Evolutionary conservation across 2,113 vertebrate species (phyloP), one percentile per base, ranked within the genome.

Genomic region (Campylorhamphus procurvoides): DNA sequence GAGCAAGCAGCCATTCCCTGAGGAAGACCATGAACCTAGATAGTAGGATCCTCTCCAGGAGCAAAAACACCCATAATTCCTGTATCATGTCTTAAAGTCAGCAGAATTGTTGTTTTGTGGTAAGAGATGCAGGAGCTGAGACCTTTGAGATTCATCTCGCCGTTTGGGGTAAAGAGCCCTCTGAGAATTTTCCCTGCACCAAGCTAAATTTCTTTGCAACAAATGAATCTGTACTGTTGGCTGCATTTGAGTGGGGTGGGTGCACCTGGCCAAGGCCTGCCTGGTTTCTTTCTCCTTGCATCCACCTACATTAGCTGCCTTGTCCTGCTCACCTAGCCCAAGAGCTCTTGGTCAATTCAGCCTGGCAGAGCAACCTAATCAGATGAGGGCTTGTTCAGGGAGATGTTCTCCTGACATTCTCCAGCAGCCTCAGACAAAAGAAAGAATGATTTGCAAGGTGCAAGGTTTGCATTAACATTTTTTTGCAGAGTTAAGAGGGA

Each of bases 391-490:
- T 25, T 90, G 46, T 35, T 74, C 29, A 59, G 44, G 53, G 37
- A 64, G 58, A 35, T 58, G 31, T 79, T 93, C 55, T 72, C 44
- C 55, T 94, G 62, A 55, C 1, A 0, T 80, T 87, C 9, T 14
- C 29, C 44, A 62, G 60, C 64, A 93, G 72, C 47, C 18, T 69
- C 9, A 3, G 58, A 55, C 1, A 20, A 75, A 84, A 80, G 74
- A 50, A 73, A 66, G 64, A 82, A 33, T 53, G 44, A 82, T 91
- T 89, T 94, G 69, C 81, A 91, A 87, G 62, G 76, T 84, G n/a
- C 44, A 47, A 81, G 71, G 44, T 85, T 89, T 93, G 62, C 67
- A 66, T 94, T 91, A 64, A 76, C 77, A 39, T 92, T 84, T 93
- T 96, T 89, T 69, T 0, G 1, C 69, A 42, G 46, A 64, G 46